These are phyloP conservation scores for Pelochelys cantorii DNA, from an alignment of 2,797 vertebrate genomes.

Conservation along the genomic window DNA sequence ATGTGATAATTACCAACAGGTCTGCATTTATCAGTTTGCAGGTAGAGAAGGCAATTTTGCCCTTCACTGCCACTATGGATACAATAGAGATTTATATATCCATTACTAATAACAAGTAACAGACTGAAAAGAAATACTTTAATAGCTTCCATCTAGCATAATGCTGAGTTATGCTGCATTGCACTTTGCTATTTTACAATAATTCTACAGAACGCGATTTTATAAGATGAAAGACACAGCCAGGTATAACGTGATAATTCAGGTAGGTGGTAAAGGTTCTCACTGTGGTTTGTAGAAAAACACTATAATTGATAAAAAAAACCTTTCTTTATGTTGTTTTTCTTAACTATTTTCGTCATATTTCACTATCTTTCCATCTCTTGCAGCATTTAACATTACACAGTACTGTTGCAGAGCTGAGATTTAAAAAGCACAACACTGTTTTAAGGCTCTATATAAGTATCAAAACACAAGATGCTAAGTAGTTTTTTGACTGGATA, in stretches of 20 bases:
- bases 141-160: neutral
- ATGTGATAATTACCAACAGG: neutral
- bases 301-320: neutral
- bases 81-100: neutral
- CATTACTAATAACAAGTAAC: neutral
- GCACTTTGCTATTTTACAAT: neutral
- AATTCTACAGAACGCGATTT: neutral
- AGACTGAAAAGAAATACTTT: accelerated
- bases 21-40: neutral
- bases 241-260: neutral
- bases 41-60: neutral
- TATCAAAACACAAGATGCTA: neutral
- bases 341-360: neutral
- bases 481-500: neutral
- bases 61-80: neutral
- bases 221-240: neutral
- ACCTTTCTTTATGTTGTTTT: neutral
- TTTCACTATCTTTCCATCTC: neutral
- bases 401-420: neutral
- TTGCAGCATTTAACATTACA: neutral
- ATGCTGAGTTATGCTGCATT: accelerated
- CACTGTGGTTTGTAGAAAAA: neutral
- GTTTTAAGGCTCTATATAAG: neutral
- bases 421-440: neutral
- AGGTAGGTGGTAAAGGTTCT: neutral